These are phyloP conservation scores for Paracanthobrama guichenoti DNA, from an alignment of 2,113 vertebrate species.

Conservation along the genomic window DNA sequence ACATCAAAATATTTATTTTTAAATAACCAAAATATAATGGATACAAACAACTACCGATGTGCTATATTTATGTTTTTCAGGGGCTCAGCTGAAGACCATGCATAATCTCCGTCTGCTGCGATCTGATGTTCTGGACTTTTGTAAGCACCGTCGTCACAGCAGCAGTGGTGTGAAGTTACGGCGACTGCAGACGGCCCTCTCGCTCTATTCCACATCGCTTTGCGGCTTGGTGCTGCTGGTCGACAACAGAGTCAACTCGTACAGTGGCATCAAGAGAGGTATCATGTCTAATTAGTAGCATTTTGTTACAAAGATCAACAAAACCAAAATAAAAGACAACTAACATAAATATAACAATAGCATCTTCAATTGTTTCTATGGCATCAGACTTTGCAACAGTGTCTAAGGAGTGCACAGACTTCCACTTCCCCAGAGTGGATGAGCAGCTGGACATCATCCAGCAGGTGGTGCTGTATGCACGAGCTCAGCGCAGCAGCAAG, in stretches of 20 bases:
- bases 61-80: slow-evolving; percentile 64
- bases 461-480: slow-evolving; percentile 91
- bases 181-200: slow-evolving; percentile 91
- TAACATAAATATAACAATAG: not conserved
- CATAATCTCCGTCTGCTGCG: slow-evolving; percentile 92
- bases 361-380: not conserved
- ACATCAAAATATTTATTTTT: not conserved
- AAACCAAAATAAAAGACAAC: not conserved
- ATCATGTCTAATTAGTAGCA: not conserved
- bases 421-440: slow-evolving; percentile 90
- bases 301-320: not conserved
- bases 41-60: not conserved
- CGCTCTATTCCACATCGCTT: slow-evolving; percentile 92
- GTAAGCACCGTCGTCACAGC: slow-evolving; percentile 87
- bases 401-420: slow-evolving; percentile 94
- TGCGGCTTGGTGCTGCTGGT: slow-evolving; percentile 93
- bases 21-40: not conserved
- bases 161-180: slow-evolving; percentile 89
- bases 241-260: slow-evolving; percentile 96
- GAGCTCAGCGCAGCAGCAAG: slow-evolving; percentile 87
- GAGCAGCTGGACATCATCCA: slow-evolving; percentile 92
- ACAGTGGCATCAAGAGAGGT: slow-evolving; percentile 97
- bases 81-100: slow-evolving; percentile 99
- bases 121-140: slow-evolving; percentile 91
- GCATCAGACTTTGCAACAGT: slow-evolving; percentile 90